Percentiles rank a stretch among this genome's conserved stretches.
phyloP scores from a whole-genome alignment of 2,888 invertebrate genomes.

The Phlogophora meticulosa region DNA sequence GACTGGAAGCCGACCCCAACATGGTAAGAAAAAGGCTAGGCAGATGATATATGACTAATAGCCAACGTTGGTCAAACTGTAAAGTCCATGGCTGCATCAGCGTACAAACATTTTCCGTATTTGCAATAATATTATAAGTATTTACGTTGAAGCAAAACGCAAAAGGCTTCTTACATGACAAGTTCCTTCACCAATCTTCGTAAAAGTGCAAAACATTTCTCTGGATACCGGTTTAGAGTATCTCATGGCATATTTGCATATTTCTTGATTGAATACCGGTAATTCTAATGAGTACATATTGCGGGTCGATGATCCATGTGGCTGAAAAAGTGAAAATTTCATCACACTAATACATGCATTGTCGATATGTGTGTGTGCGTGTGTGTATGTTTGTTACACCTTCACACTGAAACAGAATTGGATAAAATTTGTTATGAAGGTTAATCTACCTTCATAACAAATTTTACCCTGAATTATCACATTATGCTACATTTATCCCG shows the following conservation, averaged over 20 bases:
- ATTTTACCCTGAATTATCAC: no score
- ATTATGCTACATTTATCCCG: no score
- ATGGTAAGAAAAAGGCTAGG: no score
- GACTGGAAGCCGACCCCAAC: no score
- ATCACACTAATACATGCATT: no score
- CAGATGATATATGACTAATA: not conserved
- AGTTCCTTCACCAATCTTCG: conserved; percentile 82
- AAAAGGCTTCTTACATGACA: conserved; percentile 81
- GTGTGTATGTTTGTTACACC: no score
- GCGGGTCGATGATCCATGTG: conserved; percentile 77
- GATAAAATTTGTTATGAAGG: no score
- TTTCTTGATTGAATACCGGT: conserved; percentile 83
- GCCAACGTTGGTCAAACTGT: not conserved
- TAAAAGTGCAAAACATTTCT: conserved; percentile 87
- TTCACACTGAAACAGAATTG: no score
- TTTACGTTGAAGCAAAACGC: not conserved
- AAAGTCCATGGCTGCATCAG: not conserved
- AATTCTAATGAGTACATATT: conserved; percentile 77
- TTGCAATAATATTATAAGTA: no score
- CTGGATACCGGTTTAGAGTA: conserved; percentile 78
- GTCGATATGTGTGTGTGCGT: no score
- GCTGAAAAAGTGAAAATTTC: conserved; percentile 69
- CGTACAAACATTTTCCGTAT: not conserved
- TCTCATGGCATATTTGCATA: conserved; percentile 84
- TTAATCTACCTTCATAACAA: no score